These are phyloP conservation scores for Sisyra terminalis DNA, from an alignment of 2,888 invertebrate species.

Conservation along the genomic window DNA sequence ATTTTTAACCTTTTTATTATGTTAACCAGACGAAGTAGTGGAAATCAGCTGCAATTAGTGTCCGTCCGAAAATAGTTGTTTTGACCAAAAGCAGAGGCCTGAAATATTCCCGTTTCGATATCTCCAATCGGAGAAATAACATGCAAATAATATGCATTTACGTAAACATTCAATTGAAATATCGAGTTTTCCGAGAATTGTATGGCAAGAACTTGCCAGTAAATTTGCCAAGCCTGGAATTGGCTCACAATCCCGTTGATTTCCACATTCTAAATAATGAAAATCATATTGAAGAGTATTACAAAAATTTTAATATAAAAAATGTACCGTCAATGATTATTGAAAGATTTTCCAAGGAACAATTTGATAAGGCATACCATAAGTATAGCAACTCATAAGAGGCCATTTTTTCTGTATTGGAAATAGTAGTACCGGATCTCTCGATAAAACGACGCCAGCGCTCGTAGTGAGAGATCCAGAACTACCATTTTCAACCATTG, in stretches of 20 bases:
- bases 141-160: constrained; percentile 37
- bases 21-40: no score
- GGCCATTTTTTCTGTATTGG: no score
- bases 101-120: constrained; percentile 53
- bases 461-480: no score
- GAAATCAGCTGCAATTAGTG: no score
- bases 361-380: constrained; percentile 48
- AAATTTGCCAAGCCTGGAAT: constrained; percentile 35
- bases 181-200: constrained; percentile 25
- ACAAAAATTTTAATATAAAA: background rate
- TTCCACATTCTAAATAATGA: constrained; percentile 22
- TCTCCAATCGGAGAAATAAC: constrained; percentile 56
- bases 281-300: background rate
- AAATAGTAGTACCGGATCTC: no score
- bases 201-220: constrained; percentile 32
- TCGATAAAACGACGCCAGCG: no score
- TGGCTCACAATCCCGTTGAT: constrained; percentile 26
- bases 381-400: constrained; percentile 48
- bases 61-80: no score
- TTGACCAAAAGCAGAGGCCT: no score
- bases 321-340: constrained; percentile 27
- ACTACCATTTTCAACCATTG: no score
- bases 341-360: constrained; percentile 24
- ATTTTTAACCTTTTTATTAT: no score
- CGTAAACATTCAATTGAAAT: constrained; percentile 24